phyloP scores from a whole-genome alignment of 1,140 invertebrate species.

The Reticulitermes speratus region DNA sequence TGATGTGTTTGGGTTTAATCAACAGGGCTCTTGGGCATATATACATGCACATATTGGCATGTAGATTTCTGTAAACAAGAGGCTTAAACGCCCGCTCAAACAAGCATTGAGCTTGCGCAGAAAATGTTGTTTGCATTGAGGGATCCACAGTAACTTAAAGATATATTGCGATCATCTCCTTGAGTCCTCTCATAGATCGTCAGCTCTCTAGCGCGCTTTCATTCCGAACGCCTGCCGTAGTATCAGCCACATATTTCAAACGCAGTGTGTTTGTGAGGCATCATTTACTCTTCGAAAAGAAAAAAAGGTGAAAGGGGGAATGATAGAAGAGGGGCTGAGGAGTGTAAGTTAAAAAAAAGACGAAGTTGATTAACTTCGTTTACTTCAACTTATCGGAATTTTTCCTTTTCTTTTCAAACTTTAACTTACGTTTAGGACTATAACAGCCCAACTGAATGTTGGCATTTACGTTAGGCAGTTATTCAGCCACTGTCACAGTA shows the following conservation, averaged over 20 bases:
- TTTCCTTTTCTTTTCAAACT: neutral
- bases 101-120: neutral
- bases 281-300: neutral
- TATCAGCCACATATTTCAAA: neutral
- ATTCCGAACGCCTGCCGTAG: neutral
- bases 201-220: neutral
- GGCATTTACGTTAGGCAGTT: neutral
- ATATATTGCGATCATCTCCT: neutral
- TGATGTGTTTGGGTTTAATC: no score
- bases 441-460: neutral
- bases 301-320: neutral
- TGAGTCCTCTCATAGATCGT: neutral
- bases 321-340: neutral
- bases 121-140: neutral
- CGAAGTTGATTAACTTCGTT: neutral
- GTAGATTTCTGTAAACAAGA: no score
- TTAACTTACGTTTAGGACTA: neutral
- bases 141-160: neutral
- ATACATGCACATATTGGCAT: no score
- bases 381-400: neutral
- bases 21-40: no score
- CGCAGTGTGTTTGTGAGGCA: slow-evolving; percentile 13
- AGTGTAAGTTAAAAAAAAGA: neutral
- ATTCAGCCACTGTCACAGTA: neutral
- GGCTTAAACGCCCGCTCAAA: neutral